Percentiles rank a stretch among this genome's conserved stretches.
These are phyloP conservation scores for Elgaria multicarinata DNA, from an alignment of 2,113 vertebrate genomes.

Conservation along the genomic window DNA sequence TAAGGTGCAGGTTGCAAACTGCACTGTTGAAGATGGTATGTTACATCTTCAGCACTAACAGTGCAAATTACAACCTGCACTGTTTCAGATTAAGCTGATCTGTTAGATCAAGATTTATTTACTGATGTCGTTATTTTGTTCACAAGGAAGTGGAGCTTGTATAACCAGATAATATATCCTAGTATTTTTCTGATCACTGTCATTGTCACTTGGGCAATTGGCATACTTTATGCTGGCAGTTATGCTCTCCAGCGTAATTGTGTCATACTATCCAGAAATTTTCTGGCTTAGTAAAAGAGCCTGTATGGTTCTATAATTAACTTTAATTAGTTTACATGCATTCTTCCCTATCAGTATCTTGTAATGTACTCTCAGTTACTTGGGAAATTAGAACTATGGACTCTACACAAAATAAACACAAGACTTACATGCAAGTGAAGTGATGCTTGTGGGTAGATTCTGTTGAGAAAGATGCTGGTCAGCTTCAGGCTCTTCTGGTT, in stretches of 20 bases:
- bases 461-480: slow-evolving; percentile 84
- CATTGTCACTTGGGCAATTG: not conserved
- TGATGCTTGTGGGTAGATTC: slow-evolving; percentile 81
- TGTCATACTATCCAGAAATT: not conserved
- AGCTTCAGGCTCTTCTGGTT: slow-evolving; percentile 83
- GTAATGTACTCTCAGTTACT: not conserved
- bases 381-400: accelerated
- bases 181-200: not conserved
- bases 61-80: not conserved
- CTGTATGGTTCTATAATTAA: not conserved
- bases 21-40: not conserved
- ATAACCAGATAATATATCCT: not conserved
- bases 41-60: not conserved
- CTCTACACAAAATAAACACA: accelerated
- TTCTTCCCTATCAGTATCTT: not conserved
- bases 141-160: not conserved
- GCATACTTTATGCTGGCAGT: not conserved
- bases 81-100: not conserved
- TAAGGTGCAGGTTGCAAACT: not conserved
- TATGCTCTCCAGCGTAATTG: no score
- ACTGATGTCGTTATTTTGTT: not conserved
- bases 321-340: not conserved
- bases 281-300: not conserved
- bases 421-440: slow-evolving; percentile 87
- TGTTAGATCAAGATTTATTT: not conserved